Conservation (phyloP, 2,113 vertebrate species). For the Trematocara zebra region DNA sequence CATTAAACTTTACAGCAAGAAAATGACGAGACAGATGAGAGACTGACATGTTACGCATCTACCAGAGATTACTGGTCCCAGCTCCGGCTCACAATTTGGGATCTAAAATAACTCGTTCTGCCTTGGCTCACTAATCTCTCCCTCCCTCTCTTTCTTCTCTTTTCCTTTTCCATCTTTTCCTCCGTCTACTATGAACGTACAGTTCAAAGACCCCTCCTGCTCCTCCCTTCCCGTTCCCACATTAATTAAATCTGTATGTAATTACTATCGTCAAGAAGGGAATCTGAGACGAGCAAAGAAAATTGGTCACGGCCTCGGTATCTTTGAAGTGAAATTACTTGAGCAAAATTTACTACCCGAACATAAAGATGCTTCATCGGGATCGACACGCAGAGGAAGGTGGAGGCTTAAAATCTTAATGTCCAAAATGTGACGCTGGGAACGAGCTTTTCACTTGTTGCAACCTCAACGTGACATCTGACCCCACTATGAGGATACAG, state of each 20-base stretch:
- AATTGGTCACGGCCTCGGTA: conserved; percentile 51
- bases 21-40: conserved; percentile 16
- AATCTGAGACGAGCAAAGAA: conserved; percentile 37
- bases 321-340: conserved; percentile 56
- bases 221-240: conserved; percentile 40
- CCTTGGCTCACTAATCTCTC: conserved; percentile 10
- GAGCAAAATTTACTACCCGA: conserved; percentile 15
- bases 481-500: background rate
- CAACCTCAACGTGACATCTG: background rate
- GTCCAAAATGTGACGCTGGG: background rate
- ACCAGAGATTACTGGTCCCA: conserved; percentile 8
- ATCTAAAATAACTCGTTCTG: conserved; percentile 26
- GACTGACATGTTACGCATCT: background rate
- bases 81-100: conserved; percentile 1
- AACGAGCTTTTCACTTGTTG: background rate
- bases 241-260: conserved; percentile 64
- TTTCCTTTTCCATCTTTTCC: background rate
- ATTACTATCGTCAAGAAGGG: conserved; percentile 46
- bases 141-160: background rate
- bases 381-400: background rate
- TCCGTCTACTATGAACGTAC: conserved; percentile 3
- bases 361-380: background rate
- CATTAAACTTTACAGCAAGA: background rate
- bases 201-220: conserved; percentile 44
- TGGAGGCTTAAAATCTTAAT: background rate